phyloP scores from a whole-genome alignment of 2,797 vertebrate genomes.

The Cynodonichthys magdalenae region DNA sequence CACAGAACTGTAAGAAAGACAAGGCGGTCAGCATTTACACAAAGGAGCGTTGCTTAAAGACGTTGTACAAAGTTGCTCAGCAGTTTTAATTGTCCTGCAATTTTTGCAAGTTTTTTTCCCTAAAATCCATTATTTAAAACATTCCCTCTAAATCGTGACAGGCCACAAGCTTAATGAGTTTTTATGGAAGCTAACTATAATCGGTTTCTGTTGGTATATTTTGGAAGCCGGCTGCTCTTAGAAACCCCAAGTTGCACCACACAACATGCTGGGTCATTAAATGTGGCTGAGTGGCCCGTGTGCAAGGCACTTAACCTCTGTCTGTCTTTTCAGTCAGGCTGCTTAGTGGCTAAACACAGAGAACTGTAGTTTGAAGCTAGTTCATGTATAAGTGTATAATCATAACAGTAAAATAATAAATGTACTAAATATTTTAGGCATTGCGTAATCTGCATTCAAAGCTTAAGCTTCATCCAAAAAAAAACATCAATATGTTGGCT shows the following conservation, averaged over 20 bases:
- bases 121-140: too few relatives aligned
- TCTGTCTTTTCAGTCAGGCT: constrained; percentile 20
- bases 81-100: too few relatives aligned
- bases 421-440: constrained; percentile 29
- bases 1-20: constrained; percentile 28
- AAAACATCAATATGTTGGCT: constrained; percentile 30
- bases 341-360: constrained; percentile 22
- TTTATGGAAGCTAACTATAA: constrained; percentile 20
- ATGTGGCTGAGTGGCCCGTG: constrained; percentile 43
- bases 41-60: constrained; percentile 1
- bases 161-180: too few relatives aligned
- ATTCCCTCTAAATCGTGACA: too few relatives aligned
- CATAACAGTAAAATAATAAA: too few relatives aligned
- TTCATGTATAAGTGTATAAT: constrained; percentile 12
- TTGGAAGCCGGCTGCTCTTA: constrained; percentile 8
- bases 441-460: constrained; percentile 37
- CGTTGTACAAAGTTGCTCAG: too few relatives aligned
- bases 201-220: background rate
- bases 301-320: constrained; percentile 57
- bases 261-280: constrained; percentile 20
- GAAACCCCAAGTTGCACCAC: constrained; percentile 14
- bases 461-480: constrained; percentile 16
- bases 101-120: too few relatives aligned
- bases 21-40: constrained; percentile 14
- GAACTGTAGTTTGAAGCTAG: constrained; percentile 23